These are phyloP conservation scores for Drosophila maculinotata DNA, from an alignment of 2,888 invertebrate species.

Conservation along the genomic window DNA sequence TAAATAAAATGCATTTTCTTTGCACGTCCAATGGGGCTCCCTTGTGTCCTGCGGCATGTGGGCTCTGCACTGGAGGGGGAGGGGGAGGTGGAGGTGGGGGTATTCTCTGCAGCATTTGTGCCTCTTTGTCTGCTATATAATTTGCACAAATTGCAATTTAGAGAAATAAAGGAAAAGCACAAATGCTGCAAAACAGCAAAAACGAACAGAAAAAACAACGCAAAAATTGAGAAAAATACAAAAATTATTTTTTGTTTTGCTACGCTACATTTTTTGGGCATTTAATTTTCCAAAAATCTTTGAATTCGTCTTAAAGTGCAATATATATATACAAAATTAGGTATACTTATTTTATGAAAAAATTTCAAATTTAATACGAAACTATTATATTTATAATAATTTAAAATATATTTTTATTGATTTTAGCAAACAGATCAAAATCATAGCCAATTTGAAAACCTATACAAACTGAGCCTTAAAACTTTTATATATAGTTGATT, in stretches of 20 bases:
- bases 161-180: slow-evolving; percentile 71
- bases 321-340: neutral
- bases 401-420: too few species aligned
- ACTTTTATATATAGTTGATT: too few species aligned
- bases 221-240: slow-evolving; percentile 52
- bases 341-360: too few species aligned
- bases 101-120: slow-evolving; percentile 51
- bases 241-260: slow-evolving; percentile 46
- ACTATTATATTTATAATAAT: too few species aligned
- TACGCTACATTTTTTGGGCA: slow-evolving; percentile 14
- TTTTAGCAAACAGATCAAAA: too few species aligned
- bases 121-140: slow-evolving; percentile 76
- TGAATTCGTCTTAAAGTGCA: neutral
- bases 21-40: slow-evolving; percentile 56
- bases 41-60: slow-evolving; percentile 13
- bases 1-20: slow-evolving; percentile 74
- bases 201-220: slow-evolving; percentile 35
- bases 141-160: slow-evolving; percentile 80
- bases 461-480: too few species aligned
- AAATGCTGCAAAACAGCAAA: slow-evolving; percentile 53
- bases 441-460: too few species aligned
- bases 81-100: too few species aligned
- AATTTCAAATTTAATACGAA: too few species aligned
- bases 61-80: too few species aligned
- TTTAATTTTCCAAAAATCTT: neutral